Conservation (phyloP, 92 coral and sea anemone species). For the Heteractis magnifica region DNA sequence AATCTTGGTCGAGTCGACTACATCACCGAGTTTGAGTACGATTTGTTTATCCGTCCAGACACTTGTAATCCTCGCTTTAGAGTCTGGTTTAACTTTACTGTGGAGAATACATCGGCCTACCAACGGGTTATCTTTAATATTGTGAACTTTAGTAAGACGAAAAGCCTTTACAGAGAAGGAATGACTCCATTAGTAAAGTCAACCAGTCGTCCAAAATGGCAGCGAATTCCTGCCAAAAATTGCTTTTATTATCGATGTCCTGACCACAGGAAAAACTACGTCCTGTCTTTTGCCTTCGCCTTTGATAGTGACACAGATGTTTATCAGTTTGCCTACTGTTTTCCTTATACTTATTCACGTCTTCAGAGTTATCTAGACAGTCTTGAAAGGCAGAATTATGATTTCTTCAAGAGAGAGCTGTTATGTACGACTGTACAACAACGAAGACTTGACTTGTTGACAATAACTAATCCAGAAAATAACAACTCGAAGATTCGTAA, state of each 20-base stretch:
- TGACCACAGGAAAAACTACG: constrained; percentile 97
- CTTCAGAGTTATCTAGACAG: constrained; percentile 82
- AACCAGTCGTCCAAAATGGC: constrained; percentile 96
- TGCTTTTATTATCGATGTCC: constrained; percentile 99
- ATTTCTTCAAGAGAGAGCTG: constrained; percentile 73
- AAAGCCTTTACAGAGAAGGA: constrained; percentile 95
- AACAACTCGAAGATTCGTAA: constrained; percentile 53
- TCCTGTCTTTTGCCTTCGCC: constrained; percentile 93
- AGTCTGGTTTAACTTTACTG: constrained; percentile 98
- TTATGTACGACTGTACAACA: constrained; percentile 92
- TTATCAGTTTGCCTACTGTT: constrained; percentile 97
- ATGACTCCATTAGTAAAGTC: constrained; percentile 98
- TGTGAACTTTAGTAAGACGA: constrained; percentile 98
- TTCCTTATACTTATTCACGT: constrained; percentile 93
- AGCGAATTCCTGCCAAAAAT: constrained; percentile 94
- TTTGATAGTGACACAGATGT: constrained; percentile 93
- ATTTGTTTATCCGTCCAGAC: constrained; percentile 96
- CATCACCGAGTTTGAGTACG: constrained; percentile 94
- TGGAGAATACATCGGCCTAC: constrained; percentile 84
- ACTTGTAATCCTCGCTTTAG: constrained; percentile 98
- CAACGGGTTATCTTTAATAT: constrained; percentile 94
- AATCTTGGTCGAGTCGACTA: constrained; percentile 96
- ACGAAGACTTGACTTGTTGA: constrained; percentile 78
- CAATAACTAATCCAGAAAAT: constrained; percentile 89
- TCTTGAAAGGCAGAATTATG: constrained; percentile 64